A percentile compares a stretch with the other conserved stretches of the same genome.
Conservation (phyloP, 2,113 vertebrate species). For the Forbesichthys agassizii region DNA sequence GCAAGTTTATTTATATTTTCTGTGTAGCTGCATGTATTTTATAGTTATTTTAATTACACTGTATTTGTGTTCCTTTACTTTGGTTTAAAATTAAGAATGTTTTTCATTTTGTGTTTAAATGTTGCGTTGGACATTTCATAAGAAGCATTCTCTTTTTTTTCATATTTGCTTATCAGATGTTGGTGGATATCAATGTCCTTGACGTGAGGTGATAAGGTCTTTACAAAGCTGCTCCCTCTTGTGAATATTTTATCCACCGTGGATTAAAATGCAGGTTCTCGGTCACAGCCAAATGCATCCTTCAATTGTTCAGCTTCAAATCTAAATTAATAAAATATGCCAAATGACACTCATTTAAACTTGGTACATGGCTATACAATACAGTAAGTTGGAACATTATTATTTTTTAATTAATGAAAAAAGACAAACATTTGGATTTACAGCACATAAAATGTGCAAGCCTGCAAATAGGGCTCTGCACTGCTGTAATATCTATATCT, state of each 20-base stretch:
- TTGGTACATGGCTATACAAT: constrained; percentile 27
- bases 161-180: constrained; percentile 64
- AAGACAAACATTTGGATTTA: constrained; percentile 39
- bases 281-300: constrained; percentile 31
- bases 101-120: neutral
- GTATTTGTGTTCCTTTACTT: neutral
- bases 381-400: neutral
- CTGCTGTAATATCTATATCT: neutral
- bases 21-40: neutral
- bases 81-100: neutral
- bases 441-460: neutral
- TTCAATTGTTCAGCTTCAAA: constrained; percentile 51
- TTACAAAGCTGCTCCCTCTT: constrained; percentile 31
- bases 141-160: constrained; percentile 17
- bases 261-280: constrained; percentile 67
- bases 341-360: constrained; percentile 21
- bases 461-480: neutral
- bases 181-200: constrained; percentile 62
- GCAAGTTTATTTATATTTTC: neutral
- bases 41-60: neutral
- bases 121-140: constrained; percentile 6
- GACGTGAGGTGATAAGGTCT: constrained; percentile 63
- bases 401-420: neutral
- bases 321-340: constrained; percentile 49
- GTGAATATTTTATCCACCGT: constrained; percentile 61